Evolutionary conservation across 2,797 vertebrate genomes (phyloP).

Genomic region (Australoheros facetus): DNA sequence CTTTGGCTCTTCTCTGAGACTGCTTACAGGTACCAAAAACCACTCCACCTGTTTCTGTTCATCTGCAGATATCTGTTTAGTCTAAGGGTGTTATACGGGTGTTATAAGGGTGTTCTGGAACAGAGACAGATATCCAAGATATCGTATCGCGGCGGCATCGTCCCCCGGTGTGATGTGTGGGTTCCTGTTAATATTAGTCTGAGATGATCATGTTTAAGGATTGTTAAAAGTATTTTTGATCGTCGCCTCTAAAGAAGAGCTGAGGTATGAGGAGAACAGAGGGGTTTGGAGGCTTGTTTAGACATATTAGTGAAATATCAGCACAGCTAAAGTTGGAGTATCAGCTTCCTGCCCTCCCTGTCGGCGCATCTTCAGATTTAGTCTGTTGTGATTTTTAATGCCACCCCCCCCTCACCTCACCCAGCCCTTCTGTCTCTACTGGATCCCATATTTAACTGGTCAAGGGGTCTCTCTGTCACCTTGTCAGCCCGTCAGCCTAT

Average conservation of each 20-base stretch:
- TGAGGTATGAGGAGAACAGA: background rate
- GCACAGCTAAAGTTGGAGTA: background rate
- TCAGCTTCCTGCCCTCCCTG: background rate
- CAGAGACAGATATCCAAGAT: fast-evolving
- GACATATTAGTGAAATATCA: background rate
- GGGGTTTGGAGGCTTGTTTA: background rate
- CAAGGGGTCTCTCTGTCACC: slow-evolving; percentile 35
- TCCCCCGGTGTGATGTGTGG: background rate
- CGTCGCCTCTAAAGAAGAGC: too few relatives aligned
- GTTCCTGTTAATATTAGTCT: background rate
- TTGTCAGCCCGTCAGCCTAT: slow-evolving; percentile 45
- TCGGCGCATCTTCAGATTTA: background rate
- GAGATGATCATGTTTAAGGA: background rate
- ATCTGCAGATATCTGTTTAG: slow-evolving; percentile 1
- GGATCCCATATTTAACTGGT: slow-evolving; percentile 16
- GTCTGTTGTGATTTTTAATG: slow-evolving; percentile 29
- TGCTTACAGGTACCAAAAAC: too few relatives aligned
- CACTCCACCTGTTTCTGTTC: background rate
- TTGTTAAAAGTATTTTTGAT: background rate
- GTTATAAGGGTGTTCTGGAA: background rate
- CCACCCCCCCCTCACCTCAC: background rate
- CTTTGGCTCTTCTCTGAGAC: background rate
- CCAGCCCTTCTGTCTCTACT: background rate
- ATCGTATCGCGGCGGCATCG: background rate
- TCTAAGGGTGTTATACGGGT: background rate